These are phyloP conservation scores for Cremastinae sp. DNA, from an alignment of 2,888 invertebrate genomes.

Conservation along the genomic window DNA sequence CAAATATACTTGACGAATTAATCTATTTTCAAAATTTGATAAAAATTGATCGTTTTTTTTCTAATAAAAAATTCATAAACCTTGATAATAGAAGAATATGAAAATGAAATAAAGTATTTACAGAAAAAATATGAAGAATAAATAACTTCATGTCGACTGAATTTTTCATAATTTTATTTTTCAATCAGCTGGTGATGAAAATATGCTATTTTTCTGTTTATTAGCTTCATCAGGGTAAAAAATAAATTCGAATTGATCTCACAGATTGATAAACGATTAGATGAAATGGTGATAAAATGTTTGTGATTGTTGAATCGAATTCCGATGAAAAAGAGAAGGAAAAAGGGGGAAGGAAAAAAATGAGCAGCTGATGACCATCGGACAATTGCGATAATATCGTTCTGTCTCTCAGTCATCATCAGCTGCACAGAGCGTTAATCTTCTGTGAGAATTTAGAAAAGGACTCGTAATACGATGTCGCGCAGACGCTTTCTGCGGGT, in stretches of 20 bases:
- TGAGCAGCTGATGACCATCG: conserved; percentile 38
- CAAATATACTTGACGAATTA: too few species aligned
- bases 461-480: conserved; percentile 29
- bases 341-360: not conserved
- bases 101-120: too few species aligned
- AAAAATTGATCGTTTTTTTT: too few species aligned
- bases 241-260: conserved; percentile 1
- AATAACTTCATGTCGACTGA: too few species aligned
- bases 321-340: conserved; percentile 14
- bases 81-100: too few species aligned
- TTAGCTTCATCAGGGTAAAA: not conserved
- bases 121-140: too few species aligned
- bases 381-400: conserved; percentile 37
- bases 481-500: conserved; percentile 10
- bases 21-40: too few species aligned
- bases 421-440: conserved; percentile 24
- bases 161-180: too few species aligned
- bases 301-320: conserved; percentile 17
- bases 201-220: conserved; percentile 11
- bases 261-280: conserved; percentile 11
- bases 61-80: too few species aligned
- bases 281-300: conserved; percentile 21
- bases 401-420: conserved; percentile 20
- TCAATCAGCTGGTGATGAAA: too few species aligned
- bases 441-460: conserved; percentile 37